A percentile compares a stretch with the other conserved stretches of the same genome.
phyloP scores from a whole-genome alignment of 2,888 invertebrate species.

The Drosophila tripunctata region DNA sequence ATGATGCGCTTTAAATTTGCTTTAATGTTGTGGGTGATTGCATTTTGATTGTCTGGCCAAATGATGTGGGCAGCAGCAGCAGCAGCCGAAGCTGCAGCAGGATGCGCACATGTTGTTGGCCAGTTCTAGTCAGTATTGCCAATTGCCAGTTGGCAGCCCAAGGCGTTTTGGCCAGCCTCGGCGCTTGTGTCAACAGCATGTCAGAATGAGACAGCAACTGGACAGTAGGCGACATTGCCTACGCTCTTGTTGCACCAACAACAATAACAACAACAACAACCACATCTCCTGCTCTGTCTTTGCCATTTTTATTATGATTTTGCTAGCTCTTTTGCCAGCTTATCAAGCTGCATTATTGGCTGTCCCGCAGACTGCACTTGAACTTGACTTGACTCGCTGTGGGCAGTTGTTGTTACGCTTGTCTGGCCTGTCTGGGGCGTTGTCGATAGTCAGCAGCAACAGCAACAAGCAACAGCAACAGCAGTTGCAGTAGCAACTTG shows the following conservation, averaged over 20 bases:
- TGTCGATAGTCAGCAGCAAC: conserved; percentile 67
- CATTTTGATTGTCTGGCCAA: conserved; percentile 68
- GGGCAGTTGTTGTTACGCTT: conserved; percentile 81
- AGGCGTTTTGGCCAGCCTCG: conserved; percentile 57
- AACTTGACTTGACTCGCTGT: conserved; percentile 79
- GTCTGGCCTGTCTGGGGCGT: conserved; percentile 74
- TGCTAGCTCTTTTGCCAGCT: conserved; percentile 56
- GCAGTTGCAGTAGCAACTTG: conserved; percentile 46
- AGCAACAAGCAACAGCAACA: conserved; percentile 28
- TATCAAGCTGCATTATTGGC: conserved; percentile 71
- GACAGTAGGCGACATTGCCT: conserved; percentile 72
- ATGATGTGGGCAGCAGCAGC: conserved; percentile 53
- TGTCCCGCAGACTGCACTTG: conserved; percentile 69
- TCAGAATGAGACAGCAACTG: conserved; percentile 71
- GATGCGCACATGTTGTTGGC: conserved; percentile 58
- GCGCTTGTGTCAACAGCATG: conserved; percentile 82
- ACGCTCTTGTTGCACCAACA: conserved; percentile 38
- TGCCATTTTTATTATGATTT: conserved; percentile 66
- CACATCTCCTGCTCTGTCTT: conserved; percentile 19
- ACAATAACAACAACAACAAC: conserved; percentile 34
- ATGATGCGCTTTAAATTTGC: conserved; percentile 65
- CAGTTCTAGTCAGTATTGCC: conserved; percentile 9
- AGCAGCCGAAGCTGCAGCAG: conserved; percentile 5
- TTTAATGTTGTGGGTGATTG: conserved; percentile 80
- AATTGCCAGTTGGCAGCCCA: conserved; percentile 59